Evolutionary conservation across 1,140 invertebrate genomes (phyloP).

Genomic region (Platyscapa corneri): DNA sequence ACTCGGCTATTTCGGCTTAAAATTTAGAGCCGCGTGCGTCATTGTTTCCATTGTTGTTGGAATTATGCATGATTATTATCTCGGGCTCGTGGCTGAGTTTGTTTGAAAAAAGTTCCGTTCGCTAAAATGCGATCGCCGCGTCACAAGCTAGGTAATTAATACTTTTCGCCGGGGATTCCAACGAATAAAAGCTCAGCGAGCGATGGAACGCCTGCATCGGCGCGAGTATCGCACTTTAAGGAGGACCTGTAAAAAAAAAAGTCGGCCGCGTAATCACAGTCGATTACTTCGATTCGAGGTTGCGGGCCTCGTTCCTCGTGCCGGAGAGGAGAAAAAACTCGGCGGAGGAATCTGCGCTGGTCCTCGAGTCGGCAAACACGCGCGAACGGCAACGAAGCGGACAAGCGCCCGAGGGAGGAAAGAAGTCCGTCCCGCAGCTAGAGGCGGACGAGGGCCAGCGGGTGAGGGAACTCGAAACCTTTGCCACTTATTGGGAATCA

Average conservation of each 20-base stretch:
- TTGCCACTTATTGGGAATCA: not conserved
- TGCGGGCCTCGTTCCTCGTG: not conserved
- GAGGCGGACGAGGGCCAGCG: not conserved
- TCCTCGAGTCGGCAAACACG: not conserved
- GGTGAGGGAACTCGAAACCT: not conserved
- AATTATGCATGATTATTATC: too few species aligned
- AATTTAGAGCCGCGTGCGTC: too few species aligned
- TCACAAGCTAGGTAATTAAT: too few species aligned
- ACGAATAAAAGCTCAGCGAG: not conserved
- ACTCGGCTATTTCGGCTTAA: too few species aligned
- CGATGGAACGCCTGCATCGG: not conserved
- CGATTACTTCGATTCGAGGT: conserved; percentile 32
- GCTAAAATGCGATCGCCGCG: too few species aligned
- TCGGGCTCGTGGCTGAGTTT: too few species aligned
- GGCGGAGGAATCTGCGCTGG: not conserved
- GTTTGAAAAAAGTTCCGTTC: too few species aligned
- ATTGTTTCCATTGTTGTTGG: too few species aligned
- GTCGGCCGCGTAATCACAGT: not conserved
- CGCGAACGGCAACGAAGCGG: not conserved
- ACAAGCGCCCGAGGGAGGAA: not conserved
- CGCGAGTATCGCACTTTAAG: not conserved
- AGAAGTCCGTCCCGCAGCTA: not conserved
- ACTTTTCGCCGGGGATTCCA: not conserved
- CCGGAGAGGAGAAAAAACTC: conserved; percentile 33
- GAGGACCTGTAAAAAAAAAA: not conserved